Percentiles rank a stretch among this genome's conserved stretches.
Conservation (phyloP, 2,113 vertebrate genomes). For the rabbit (Oryctolagus cuniculus) region DNA sequence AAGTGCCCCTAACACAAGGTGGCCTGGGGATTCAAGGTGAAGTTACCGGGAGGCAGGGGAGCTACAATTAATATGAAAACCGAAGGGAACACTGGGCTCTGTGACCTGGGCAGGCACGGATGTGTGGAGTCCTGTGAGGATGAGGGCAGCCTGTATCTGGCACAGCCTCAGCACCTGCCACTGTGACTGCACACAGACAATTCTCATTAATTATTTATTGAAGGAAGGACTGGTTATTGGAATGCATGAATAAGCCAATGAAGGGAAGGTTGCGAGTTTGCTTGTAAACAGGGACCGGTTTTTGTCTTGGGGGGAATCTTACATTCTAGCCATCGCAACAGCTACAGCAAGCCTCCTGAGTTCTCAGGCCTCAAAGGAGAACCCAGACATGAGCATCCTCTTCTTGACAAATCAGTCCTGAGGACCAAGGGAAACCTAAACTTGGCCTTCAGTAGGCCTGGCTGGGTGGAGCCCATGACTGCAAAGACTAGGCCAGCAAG, state of each 20-base stretch:
- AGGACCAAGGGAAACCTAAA: not conserved
- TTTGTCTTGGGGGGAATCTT: not conserved
- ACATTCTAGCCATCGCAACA: not conserved
- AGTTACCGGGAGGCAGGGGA: not conserved
- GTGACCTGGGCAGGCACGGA: not conserved
- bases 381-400: not conserved
- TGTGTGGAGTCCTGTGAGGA: not conserved
- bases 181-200: accelerated
- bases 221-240: not conserved
- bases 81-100: not conserved
- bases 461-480: accelerated
- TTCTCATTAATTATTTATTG: not conserved
- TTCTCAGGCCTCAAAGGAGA: not conserved
- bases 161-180: not conserved
- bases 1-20: no score
- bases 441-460: not conserved
- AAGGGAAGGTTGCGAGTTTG: not conserved
- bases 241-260: not conserved
- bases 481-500: accelerated
- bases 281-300: not conserved
- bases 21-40: not conserved
- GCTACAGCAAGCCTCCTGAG: no score
- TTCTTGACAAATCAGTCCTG: not conserved
- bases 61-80: not conserved
- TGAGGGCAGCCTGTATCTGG: not conserved